Base-by-base conservation (phyloP, 2,888 invertebrate species). In the Zygogramma bicolorata region DNA sequence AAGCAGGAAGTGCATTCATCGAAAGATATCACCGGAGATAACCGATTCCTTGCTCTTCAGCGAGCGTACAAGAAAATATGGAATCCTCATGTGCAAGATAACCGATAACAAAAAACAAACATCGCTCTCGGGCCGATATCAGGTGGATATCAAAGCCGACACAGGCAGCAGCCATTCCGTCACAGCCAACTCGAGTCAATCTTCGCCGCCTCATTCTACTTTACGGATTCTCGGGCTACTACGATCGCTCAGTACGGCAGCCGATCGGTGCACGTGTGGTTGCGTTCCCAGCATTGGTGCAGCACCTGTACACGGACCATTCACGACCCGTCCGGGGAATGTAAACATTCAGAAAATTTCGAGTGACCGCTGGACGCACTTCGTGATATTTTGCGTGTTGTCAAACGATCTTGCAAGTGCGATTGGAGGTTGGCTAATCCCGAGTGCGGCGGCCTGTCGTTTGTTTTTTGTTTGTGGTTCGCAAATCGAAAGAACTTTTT, bases 321-420 rank as follows among this genome's bases (percentile, higher is more conserved):
- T 53, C 53, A 25, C 53, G 53, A 53, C 53, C 53, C 25, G 53
- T 27, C 62, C 63, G 67, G 61, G 68, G 62, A 61, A 67, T 62
- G 73, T 73, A 69, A 66, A 69, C 66, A 70, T 53, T 53, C 18
- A n/a, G 40, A 66, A 65, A 59, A 61, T 71, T 67, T 63, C 69
- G 53, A 69, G 62, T 62, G 65, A 69, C 73, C 73, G 69, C 61
- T 38, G 69, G 69, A 46, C 57, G 59, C 46, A 31, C 60, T 65
- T 65, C 70, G 70, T 73, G 73, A 73, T 69, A 73, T 68, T 73
- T 73, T 46, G 46, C 42, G 49, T 46, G 67, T 42, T 38, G 66
- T 61, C 53, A 53, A 53, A 53, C 53, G 49, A 62, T 69, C 63
- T 34, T 58, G 70, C 63, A 58, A 73, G 73, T 73, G 73, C 67